Percentiles rank a stretch among this genome's conserved stretches.
These are phyloP conservation scores for Falcaria lacertinaria DNA, from an alignment of 2,888 invertebrate species.

Conservation along the genomic window DNA sequence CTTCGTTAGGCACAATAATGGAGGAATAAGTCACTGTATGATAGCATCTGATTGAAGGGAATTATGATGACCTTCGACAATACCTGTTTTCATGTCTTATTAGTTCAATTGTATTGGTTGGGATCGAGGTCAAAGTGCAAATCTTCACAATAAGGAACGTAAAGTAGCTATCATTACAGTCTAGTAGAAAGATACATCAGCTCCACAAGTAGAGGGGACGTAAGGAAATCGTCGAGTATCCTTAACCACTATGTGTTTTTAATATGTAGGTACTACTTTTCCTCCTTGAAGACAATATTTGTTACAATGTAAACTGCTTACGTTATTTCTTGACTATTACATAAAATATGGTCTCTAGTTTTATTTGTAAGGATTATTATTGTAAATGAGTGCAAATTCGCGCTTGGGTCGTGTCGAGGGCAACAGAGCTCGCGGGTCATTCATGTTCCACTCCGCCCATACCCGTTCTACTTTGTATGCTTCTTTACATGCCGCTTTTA, in stretches of 20 bases:
- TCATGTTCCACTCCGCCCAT: conserved; percentile 60
- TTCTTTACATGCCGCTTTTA: conserved; percentile 25
- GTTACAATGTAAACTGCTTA: too few species aligned
- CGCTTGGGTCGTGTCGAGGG: conserved; percentile 47
- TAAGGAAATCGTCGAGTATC: too few species aligned
- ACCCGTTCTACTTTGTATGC: conserved; percentile 48
- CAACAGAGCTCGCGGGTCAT: conserved; percentile 51
- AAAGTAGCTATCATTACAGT: neutral
- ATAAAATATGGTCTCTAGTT: conserved; percentile 2
- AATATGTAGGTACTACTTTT: too few species aligned
- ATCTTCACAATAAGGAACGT: conserved; percentile 1
- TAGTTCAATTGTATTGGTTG: conserved; percentile 50
- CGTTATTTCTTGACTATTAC: too few species aligned
- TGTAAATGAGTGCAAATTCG: conserved; percentile 41
- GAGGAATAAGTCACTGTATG: conserved; percentile 33
- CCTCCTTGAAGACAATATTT: too few species aligned
- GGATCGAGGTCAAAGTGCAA: conserved; percentile 19
- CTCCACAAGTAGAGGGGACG: too few species aligned
- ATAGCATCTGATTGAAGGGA: conserved; percentile 38
- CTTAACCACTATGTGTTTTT: too few species aligned
- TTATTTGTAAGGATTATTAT: conserved; percentile 30
- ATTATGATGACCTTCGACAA: conserved; percentile 43
- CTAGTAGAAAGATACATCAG: too few species aligned
- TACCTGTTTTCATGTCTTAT: conserved; percentile 46
- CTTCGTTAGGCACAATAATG: conserved; percentile 34